Evolutionary conservation across 2,797 vertebrate genomes (phyloP), one percentile per base, ranked within the genome.

Genomic region (Acanthurus leucopareius): DNA sequence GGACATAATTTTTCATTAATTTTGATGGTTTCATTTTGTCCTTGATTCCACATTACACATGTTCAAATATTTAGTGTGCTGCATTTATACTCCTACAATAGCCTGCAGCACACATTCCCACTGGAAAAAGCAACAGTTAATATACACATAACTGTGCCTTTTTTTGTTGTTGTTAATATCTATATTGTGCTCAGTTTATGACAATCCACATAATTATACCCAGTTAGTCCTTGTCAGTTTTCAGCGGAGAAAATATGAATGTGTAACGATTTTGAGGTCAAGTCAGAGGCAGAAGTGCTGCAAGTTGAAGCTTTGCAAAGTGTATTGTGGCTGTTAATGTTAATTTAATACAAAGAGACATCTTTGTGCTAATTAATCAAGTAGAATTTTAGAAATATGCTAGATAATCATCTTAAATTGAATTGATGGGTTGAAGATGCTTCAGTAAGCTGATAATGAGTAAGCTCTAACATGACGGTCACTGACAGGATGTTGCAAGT

Each of bases 341-440:
- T 62, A 64, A 60, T 75, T 85, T 77, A 57, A 69, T 22, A 71
- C 60, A 76, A 19, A 44, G 62, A 69, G 60, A 69, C 66, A 70
- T 47, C 62, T 58, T 56, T 14, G 4, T 75, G 35, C 52, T 32
- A 32, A 84, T 88, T 81, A 86, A 77, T 74, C 52, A 48, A 66
- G 63, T 67, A 70, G 54, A 49, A 47, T 45, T 67, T 56, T 74
- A 49, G 69, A 76, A 22, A 71, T 71, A 52, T 71, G 71, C 42
- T 63, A 65, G 38, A 75, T 56, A 77, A 53, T 70, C 77, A 84
- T 76, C 48, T 66, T 72, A 69, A 64, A 65, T 80, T 11, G 40
- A 68, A 69, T 10, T 66, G 59, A 74, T 38, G 17, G 67, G 63
- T 75, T 15, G 73, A 74, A 73, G 79, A 79, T 76, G 72, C 44